Base-by-base conservation (phyloP, 1,140 invertebrate genomes). In the Akabosia matsudoensis region DNA sequence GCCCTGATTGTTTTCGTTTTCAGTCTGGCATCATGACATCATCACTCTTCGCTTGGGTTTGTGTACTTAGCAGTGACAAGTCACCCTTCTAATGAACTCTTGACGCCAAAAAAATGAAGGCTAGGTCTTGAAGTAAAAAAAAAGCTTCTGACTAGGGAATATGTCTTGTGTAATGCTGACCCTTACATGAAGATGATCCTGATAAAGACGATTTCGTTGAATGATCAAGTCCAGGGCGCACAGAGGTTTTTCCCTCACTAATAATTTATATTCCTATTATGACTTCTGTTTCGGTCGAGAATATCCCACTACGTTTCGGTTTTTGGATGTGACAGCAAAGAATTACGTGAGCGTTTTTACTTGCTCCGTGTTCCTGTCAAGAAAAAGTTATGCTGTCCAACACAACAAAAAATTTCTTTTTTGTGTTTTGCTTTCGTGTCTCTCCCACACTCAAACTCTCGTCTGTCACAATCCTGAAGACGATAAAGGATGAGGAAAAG, bases 51-150 rank as follows among this genome's bases (percentile, higher is more conserved):
- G 14, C 54, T 3, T 24, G 24, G 4, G 54, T 56, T 56, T 16
- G 54, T 56, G 54, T 56, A 56, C n/a, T 56, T 56, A 56, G n/a
- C 54, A 56, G 14, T 56, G 54, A 56, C 54, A 56, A 22, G 54
- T 22, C 24, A n/a, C 54, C 22, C 22, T 56, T 56, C 54, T 56
- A 56, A 56, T 56, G 54, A 56, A 13, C 54, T 24, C 54, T 56
- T 56, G 54, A 16, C 54, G 54, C 54, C 54, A 56, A 56, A 56
- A 3, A 10, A 56, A 56, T n/a, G 54, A 56, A 13, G 54, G 54
- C 13, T 56, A n/a, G n/a, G 54, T 56, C 54, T 56, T 16, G 54
- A 16, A 16, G 54, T 22, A n/a, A n/a, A n/a, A n/a, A 18, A 7
- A 45, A 10, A 18, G 37, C 37, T 18, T 18, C 7, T 7, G 7